Evolutionary conservation across 92 coral and sea anemone genomes (phyloP).

Genomic region (Heteractis magnifica): DNA sequence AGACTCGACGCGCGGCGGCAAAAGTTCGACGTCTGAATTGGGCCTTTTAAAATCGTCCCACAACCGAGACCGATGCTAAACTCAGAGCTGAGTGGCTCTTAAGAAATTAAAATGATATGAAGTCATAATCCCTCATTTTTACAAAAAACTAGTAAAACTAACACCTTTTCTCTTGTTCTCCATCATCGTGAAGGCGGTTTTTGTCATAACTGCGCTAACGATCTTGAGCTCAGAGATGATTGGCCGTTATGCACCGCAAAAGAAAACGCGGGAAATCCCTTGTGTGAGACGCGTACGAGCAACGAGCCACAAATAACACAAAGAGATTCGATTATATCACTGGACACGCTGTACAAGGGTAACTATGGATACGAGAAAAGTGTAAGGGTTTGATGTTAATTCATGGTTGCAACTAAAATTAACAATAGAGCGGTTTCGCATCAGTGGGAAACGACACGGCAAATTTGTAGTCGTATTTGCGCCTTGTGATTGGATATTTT

Average conservation of each 20-base stretch:
- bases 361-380: constrained; percentile 50
- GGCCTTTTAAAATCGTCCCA: too few species aligned
- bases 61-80: too few species aligned
- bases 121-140: not conserved
- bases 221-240: constrained; percentile 23
- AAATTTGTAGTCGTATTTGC: too few species aligned
- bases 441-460: not conserved
- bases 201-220: constrained; percentile 30
- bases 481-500: too few species aligned
- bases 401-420: too few species aligned
- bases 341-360: constrained; percentile 39
- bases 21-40: too few species aligned
- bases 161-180: not conserved
- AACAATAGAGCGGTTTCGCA: not conserved
- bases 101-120: too few species aligned
- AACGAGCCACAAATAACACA: constrained; percentile 25
- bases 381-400: constrained; percentile 13
- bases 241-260: constrained; percentile 34
- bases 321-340: constrained; percentile 23
- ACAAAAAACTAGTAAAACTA: not conserved
- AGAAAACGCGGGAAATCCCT: constrained; percentile 41
- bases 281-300: constrained; percentile 21
- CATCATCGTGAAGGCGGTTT: constrained; percentile 12
- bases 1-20: too few species aligned
- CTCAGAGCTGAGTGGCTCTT: too few species aligned